phyloP scores from a whole-genome alignment of 2,797 vertebrate species.

The Hapalemur alaotrensis region DNA sequence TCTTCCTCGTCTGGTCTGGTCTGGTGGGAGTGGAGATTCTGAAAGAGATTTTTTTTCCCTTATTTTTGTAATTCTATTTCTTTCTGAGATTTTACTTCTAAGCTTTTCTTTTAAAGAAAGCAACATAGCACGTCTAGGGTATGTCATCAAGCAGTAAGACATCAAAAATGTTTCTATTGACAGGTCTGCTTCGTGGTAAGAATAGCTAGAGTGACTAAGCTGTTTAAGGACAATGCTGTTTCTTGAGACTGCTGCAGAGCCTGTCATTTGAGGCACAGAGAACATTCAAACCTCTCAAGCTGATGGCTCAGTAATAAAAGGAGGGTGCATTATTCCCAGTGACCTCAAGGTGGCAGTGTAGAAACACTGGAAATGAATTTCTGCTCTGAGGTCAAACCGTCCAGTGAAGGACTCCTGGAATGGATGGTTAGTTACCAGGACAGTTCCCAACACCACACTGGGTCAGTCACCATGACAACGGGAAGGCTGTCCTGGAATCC shows the following conservation, averaged over 20 bases:
- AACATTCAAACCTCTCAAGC: background rate
- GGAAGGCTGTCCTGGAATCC: background rate
- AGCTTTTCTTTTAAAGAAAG: background rate
- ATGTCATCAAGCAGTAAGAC: background rate
- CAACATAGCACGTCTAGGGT: background rate
- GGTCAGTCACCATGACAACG: background rate
- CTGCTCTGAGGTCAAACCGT: background rate
- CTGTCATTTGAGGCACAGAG: background rate
- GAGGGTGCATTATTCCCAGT: background rate
- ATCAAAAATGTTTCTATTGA: background rate
- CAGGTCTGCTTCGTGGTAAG: background rate
- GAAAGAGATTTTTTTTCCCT: background rate
- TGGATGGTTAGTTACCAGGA: background rate
- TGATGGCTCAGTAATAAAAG: background rate
- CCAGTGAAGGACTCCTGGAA: background rate
- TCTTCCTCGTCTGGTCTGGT: too few relatives aligned
- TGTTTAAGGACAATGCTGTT: background rate
- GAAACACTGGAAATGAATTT: background rate
- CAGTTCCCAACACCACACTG: background rate
- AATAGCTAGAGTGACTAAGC: background rate
- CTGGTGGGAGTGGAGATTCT: background rate
- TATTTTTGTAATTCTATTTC: background rate
- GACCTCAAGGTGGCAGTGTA: slow-evolving; percentile 38
- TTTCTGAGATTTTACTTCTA: background rate
- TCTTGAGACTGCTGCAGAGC: background rate